Percentiles rank a stretch among this genome's conserved stretches.
These are phyloP conservation scores for Drosophila rubida DNA, from an alignment of 2,888 invertebrate species.

Conservation along the genomic window DNA sequence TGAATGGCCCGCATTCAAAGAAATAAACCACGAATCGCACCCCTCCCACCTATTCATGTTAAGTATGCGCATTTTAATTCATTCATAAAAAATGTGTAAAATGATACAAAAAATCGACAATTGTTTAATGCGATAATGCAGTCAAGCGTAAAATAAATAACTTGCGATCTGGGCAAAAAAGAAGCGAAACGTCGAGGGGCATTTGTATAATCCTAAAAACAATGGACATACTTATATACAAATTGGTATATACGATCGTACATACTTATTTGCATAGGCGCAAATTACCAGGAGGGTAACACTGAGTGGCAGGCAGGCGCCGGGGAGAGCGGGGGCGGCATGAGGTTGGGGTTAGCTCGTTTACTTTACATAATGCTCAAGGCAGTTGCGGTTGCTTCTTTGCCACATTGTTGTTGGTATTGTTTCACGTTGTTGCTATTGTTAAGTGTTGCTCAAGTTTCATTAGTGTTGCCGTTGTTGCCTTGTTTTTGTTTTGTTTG, in stretches of 20 bases:
- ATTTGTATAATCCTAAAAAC: conserved; percentile 31
- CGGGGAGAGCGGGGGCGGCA: conserved; percentile 4
- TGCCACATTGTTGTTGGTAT: conserved; percentile 53
- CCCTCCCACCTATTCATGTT: background rate
- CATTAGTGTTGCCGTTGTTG: conserved; percentile 55
- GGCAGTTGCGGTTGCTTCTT: conserved; percentile 73
- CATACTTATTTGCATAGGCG: conserved; percentile 59
- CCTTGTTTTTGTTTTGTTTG: conserved; percentile 33
- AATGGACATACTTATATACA: conserved; percentile 9
- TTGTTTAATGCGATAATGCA: conserved; percentile 43
- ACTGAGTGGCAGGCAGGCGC: conserved; percentile 3
- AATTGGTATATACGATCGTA: background rate
- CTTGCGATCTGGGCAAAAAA: conserved; percentile 38
- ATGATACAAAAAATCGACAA: conserved; percentile 40
- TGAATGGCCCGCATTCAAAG: conserved; percentile 59
- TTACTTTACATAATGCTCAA: conserved; percentile 75
- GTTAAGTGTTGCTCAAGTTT: conserved; percentile 59
- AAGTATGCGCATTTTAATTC: conserved; percentile 53
- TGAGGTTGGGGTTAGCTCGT: conserved; percentile 41
- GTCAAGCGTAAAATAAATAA: conserved; percentile 48
- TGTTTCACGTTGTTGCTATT: conserved; percentile 63
- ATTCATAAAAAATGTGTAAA: conserved; percentile 51
- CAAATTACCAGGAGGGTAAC: conserved; percentile 37
- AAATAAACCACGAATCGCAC: background rate
- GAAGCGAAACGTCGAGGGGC: conserved; percentile 8